These are phyloP conservation scores for Orthosia cruda DNA, from an alignment of 2,888 invertebrate species.

Conservation along the genomic window DNA sequence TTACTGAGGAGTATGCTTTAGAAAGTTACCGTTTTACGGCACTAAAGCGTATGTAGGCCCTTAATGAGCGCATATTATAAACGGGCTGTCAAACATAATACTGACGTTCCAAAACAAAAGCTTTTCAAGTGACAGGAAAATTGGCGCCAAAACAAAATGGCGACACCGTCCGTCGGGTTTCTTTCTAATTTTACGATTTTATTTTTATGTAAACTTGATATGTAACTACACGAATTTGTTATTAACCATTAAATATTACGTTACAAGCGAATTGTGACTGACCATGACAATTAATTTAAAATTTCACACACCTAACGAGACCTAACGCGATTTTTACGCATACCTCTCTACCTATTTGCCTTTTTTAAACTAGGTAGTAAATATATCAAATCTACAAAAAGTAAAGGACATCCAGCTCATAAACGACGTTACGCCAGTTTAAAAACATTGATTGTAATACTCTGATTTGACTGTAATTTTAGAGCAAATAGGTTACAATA, in stretches of 20 bases:
- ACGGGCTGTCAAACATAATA: neutral
- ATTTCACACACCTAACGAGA: conserved; percentile 10
- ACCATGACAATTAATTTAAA: conserved; percentile 12
- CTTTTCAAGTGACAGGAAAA: neutral
- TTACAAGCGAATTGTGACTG: conserved; percentile 10
- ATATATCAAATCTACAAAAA: neutral
- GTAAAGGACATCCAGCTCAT: no score
- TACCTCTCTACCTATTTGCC: neutral
- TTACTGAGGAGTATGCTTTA: no score
- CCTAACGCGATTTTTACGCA: neutral
- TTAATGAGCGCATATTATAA: neutral
- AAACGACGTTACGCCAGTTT: no score
- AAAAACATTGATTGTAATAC: no score
- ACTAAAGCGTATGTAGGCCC: no score
- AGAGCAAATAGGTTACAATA: neutral
- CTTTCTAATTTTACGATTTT: neutral
- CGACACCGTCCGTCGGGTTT: neutral
- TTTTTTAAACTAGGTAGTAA: neutral
- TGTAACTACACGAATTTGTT: neutral
- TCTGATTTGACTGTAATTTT: no score
- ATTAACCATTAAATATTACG: neutral
- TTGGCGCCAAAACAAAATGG: neutral
- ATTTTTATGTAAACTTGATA: neutral
- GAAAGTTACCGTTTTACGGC: no score
- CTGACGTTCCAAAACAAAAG: neutral